Base-by-base conservation (phyloP, 1,140 invertebrate species). In the Neomicropteryx cornuta region DNA sequence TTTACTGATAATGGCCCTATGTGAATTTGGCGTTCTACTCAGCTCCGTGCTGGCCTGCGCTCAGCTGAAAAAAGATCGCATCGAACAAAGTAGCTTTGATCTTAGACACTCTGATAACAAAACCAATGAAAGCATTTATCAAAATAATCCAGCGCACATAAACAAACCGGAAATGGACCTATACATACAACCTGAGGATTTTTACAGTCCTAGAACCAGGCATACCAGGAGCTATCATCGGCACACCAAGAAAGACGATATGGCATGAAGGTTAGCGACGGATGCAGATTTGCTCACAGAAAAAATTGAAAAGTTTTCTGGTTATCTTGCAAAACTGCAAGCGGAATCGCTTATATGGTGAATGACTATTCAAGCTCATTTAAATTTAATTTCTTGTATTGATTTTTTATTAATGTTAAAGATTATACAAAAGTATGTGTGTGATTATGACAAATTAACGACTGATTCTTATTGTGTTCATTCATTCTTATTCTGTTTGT, bases 11-110 rank as follows among this genome's bases (percentile, higher is more conserved):
- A 53, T 82, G 8, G 75, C 81, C 3, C 47, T 83, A 6, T 67
- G 83, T 19, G 81, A 86, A 62, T 72, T 85, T 28, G 70, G 68
- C 24, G 74, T 81, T 0, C 58, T 85, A 5, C 57, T 85, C 2
- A 76, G 72, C 49, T 80, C 79, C 0, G 68, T 85, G 16, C 62
- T 83, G 18, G 76, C 75, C 1, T 85, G 81, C 48, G 75, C 79
- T 2, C 71, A 70, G 31, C 47, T 73, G 0, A 64, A 57, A 2
- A 68, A 52, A 39, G 53, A 48, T 11, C 47, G 53, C 17, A 55
- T 53, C 38, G 52, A 62, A 18, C 48, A 57, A 4, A 53, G 56
- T 27, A 50, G 58, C 3, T 58, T 62, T 36, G 56, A 58, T 4
- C 52, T 64, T 38, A 62, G 58, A 40, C 49, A 53, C 32, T 37